Percentiles rank a stretch among this genome's conserved stretches.
These are phyloP conservation scores for Habrosyne pyritoides DNA, from an alignment of 2,888 invertebrate species.

Conservation along the genomic window DNA sequence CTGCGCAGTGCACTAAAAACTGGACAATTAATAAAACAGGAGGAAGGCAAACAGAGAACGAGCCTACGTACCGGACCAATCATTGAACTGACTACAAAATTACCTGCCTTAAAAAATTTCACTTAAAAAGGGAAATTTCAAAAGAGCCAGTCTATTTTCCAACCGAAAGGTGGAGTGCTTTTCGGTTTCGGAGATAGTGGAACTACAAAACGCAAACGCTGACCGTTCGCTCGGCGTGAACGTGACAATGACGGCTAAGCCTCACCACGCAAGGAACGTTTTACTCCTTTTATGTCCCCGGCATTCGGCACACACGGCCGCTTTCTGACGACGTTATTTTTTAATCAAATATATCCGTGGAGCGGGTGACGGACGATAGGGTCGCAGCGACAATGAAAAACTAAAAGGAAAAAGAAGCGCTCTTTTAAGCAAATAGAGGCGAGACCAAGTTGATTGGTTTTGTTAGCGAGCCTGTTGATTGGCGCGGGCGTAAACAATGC, in stretches of 20 bases:
- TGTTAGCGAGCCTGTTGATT: conserved; percentile 83
- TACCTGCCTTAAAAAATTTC: conserved; percentile 32
- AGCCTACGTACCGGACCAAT: conserved; percentile 23
- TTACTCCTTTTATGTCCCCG: conserved; percentile 73
- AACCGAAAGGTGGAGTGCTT: conserved; percentile 39
- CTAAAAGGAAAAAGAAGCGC: conserved; percentile 77
- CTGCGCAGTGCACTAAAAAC: conserved; percentile 63
- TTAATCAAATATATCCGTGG: conserved; percentile 84
- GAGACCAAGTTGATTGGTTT: conserved; percentile 85
- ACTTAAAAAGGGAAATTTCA: conserved; percentile 24
- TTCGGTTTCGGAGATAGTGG: conserved; percentile 71
- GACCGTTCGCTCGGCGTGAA: conserved; percentile 50
- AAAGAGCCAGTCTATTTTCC: conserved; percentile 31
- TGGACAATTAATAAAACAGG: conserved; percentile 71
- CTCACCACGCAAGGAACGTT: conserved; percentile 61
- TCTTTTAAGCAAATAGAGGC: conserved; percentile 83
- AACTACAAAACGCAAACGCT: conserved; percentile 66
- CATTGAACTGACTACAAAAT: conserved; percentile 32
- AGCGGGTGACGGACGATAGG: conserved; percentile 81
- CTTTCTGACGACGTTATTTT: conserved; percentile 84
- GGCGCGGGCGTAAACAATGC: conserved; percentile 81
- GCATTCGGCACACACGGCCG: conserved; percentile 63
- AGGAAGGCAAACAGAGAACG: conserved; percentile 52
- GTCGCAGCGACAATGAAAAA: conserved; percentile 77
- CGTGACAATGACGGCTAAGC: conserved; percentile 82